These are phyloP conservation scores for Paradoxurus hermaphroditus DNA, from an alignment of 2,113 vertebrate species.

Conservation along the genomic window DNA sequence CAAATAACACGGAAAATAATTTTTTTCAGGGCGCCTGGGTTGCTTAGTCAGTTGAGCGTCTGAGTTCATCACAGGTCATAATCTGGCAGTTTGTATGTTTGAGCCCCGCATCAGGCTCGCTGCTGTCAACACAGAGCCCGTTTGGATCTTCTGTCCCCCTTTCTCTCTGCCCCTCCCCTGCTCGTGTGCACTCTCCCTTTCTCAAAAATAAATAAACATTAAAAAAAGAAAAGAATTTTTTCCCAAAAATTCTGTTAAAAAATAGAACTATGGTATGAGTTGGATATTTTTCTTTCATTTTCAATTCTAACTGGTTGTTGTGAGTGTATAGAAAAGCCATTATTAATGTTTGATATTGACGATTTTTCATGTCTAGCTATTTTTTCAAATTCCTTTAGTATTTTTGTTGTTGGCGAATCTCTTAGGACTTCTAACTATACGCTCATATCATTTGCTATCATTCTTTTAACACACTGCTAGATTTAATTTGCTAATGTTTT, in stretches of 20 bases:
- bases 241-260: background rate
- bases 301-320: background rate
- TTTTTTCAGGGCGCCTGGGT: background rate
- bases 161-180: too few species aligned
- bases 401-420: background rate
- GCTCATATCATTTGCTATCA: background rate
- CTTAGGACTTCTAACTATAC: background rate
- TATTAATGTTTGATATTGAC: background rate
- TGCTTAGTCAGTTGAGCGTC: too few species aligned
- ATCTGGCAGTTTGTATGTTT: too few species aligned
- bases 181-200: too few species aligned
- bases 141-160: too few species aligned
- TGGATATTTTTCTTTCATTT: background rate
- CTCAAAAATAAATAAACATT: too few species aligned
- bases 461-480: background rate
- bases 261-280: background rate
- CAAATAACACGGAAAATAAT: background rate
- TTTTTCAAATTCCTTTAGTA: background rate
- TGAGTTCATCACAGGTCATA: too few species aligned
- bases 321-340: background rate
- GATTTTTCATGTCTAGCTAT: background rate
- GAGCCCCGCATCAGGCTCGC: too few species aligned
- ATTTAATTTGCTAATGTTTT: constrained; percentile 17
- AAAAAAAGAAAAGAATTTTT: background rate
- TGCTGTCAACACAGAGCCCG: too few species aligned